Evolutionary conservation across 2,888 invertebrate genomes (phyloP).

Genomic region (Nymphalis polychloros): DNA sequence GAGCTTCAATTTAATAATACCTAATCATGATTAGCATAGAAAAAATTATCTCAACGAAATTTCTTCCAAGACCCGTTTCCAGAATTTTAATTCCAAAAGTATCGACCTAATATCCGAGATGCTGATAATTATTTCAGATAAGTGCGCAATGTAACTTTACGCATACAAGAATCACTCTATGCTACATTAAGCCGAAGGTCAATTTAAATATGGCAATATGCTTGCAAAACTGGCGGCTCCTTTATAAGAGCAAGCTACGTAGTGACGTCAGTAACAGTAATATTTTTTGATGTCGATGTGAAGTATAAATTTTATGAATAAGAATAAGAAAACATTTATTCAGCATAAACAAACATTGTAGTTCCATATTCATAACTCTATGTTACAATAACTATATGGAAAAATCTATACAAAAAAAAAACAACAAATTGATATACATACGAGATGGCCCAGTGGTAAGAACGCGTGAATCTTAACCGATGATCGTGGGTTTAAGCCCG

Average conservation of each 20-base stretch:
- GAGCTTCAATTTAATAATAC: no score
- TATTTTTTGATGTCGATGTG: conserved; percentile 1
- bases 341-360: no score
- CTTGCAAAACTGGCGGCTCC: conserved; percentile 43
- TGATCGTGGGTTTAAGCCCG: no score
- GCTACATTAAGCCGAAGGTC: conserved; percentile 47
- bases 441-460: no score
- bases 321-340: no score
- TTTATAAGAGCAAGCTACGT: conserved; percentile 41
- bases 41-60: no score
- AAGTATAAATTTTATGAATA: neutral
- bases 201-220: conserved; percentile 49
- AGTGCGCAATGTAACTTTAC: conserved; percentile 24
- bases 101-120: conserved; percentile 14
- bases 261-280: conserved; percentile 29
- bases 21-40: no score
- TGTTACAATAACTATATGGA: no score
- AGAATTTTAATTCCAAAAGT: neutral
- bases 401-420: no score
- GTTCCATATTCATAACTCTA: no score
- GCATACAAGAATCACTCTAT: conserved; percentile 34
- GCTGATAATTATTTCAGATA: conserved; percentile 30
- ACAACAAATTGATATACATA: no score
- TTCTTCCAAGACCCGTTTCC: neutral
- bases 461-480: no score